phyloP scores from a whole-genome alignment of 2,888 invertebrate genomes.

The Plemyria rubiginata region DNA sequence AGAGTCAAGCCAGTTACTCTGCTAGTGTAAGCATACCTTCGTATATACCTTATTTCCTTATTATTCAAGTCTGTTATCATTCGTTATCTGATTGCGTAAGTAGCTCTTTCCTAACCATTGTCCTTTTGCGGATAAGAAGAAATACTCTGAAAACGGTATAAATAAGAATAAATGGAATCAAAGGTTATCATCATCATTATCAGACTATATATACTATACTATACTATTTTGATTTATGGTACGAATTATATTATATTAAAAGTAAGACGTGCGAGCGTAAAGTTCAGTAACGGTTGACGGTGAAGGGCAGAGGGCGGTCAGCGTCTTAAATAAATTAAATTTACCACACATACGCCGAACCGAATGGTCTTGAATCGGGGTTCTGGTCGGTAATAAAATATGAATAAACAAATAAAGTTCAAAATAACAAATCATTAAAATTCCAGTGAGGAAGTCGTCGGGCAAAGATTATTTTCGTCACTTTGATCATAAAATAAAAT shows the following conservation, averaged over 20 bases:
- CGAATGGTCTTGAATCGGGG: not conserved
- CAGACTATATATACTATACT: no score
- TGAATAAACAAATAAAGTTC: slow-evolving; percentile 4
- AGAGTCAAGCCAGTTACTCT: not conserved
- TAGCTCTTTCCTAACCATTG: slow-evolving; percentile 9
- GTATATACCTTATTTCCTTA: slow-evolving; percentile 17
- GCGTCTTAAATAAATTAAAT: no score
- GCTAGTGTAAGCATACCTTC: not conserved
- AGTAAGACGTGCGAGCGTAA: no score
- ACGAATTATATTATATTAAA: no score
- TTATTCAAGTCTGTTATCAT: slow-evolving; percentile 15
- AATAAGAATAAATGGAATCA: not conserved
- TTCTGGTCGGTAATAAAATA: not conserved
- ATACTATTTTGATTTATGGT: no score
- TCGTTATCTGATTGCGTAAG: slow-evolving; percentile 16
- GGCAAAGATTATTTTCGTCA: slow-evolving; percentile 5
- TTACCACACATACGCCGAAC: no score
- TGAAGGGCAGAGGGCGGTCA: no score
- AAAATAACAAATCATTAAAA: slow-evolving; percentile 8
- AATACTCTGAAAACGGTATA: not conserved
- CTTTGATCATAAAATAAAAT: slow-evolving; percentile 12
- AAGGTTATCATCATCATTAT: no score
- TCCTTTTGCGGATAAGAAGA: slow-evolving; percentile 5
- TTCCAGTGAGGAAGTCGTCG: slow-evolving; percentile 7
- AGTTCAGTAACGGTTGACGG: no score